A percentile compares a stretch with the other conserved stretches of the same genome.
These are phyloP conservation scores for Drosophila colorata DNA, from an alignment of 2,888 invertebrate genomes.

Conservation along the genomic window DNA sequence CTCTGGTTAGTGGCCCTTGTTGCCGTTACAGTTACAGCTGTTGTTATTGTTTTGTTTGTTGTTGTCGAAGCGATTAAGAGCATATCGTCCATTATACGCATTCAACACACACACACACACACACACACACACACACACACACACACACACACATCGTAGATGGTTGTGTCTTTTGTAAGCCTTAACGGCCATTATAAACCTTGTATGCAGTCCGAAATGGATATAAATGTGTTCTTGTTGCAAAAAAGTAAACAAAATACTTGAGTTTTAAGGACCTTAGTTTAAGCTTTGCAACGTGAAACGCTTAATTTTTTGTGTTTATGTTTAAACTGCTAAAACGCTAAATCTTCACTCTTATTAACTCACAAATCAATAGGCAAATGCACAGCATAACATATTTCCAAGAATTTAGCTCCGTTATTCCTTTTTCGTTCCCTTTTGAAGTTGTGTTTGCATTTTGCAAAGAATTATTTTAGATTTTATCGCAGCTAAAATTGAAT, in stretches of 20 bases:
- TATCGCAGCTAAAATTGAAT: too few relatives aligned
- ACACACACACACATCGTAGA: conserved; percentile 48
- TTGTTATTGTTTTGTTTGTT: conserved; percentile 33
- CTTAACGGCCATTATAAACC: conserved; percentile 73
- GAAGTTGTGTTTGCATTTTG: too few relatives aligned
- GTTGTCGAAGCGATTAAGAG: conserved; percentile 74
- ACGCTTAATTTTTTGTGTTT: background rate
- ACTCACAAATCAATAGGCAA: too few relatives aligned
- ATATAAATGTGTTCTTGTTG: conserved; percentile 53
- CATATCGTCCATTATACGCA: conserved; percentile 62
- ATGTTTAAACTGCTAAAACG: too few relatives aligned
- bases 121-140: conserved; percentile 41
- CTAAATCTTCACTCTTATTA: too few relatives aligned
- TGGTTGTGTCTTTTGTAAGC: conserved; percentile 51
- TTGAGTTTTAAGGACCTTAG: conserved; percentile 16
- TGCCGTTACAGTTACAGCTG: conserved; percentile 48
- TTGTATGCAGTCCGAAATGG: conserved; percentile 62
- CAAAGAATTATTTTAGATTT: too few relatives aligned
- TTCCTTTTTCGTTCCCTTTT: too few relatives aligned
- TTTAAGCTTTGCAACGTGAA: background rate
- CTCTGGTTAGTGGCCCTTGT: conserved; percentile 21
- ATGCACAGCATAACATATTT: too few relatives aligned
- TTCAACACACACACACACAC: conserved; percentile 49
- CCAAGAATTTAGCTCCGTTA: too few relatives aligned
- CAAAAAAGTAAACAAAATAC: conserved; percentile 1